Evolutionary conservation across 2,797 vertebrate species (phyloP), one percentile per base, ranked within the genome.

Genomic region (Anolis apletophallus): DNA sequence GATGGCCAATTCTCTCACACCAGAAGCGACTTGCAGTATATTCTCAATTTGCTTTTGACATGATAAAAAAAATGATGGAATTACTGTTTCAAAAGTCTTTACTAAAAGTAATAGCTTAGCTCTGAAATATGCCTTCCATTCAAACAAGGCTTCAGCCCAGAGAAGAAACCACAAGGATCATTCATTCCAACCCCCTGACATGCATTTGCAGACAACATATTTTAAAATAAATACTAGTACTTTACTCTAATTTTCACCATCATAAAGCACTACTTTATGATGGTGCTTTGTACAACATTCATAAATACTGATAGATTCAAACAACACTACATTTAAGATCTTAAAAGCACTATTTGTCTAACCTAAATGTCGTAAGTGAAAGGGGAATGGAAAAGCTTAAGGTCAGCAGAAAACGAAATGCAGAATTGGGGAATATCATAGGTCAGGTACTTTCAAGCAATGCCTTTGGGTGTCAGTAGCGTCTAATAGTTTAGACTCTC

Each of bases 381-480:
- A n/a, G 17, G 52, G 40, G 74, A 32, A 72, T 59, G 29, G 54
- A 23, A 72, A 59, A 79, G 3, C 2, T 23, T 34, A 14, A 1
- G 32, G 16, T 9, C n/a, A 80, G n/a, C 77, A 72, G 55, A 80
- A 84, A 61, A 50, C 36, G 32, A 46, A 57, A 50, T 2, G 0
- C 0, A 0, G 9, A 0, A 29, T 87, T 52, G 26, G 46, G 23
- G 12, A 67, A 12, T 83, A 76, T 1, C 14, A 59, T 26, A 78
- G 52, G 16, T 1, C 0, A 3, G 83, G 61, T 85, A 64, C 0
- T 86, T 79, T 57, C 80, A 59, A 64, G 0, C 13, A 79, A 81
- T 76, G 88, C 89, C 95, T 91, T 91, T 93, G 95, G 94, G 88
- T 89, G 95, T 93, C 93, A 94, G 91, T 78, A 81, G 83, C 92